These are phyloP conservation scores for Oscheius sp. DNA, from an alignment of 2,888 invertebrate species.

Conservation along the genomic window DNA sequence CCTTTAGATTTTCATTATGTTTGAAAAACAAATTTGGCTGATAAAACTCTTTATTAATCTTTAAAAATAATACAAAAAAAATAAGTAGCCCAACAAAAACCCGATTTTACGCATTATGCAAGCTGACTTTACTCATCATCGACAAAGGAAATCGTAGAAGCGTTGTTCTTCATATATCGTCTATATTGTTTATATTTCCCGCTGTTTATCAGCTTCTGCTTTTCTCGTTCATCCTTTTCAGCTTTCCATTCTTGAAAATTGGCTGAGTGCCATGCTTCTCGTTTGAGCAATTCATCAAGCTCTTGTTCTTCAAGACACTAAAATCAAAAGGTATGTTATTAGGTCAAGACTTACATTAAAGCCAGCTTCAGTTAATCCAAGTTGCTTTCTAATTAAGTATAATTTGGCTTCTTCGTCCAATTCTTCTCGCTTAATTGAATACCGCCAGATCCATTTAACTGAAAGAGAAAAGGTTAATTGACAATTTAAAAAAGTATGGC, in stretches of 20 bases:
- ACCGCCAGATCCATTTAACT: constrained; percentile 82
- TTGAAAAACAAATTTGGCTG: too few species aligned
- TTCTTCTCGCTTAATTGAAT: constrained; percentile 79
- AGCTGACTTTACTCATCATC: constrained; percentile 71
- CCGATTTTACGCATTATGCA: neutral
- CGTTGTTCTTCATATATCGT: constrained; percentile 88
- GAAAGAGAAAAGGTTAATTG: neutral
- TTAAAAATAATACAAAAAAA: neutral
- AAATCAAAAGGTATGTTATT: constrained; percentile 26
- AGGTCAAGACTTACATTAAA: constrained; percentile 73
- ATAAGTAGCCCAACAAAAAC: neutral
- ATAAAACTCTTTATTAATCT: neutral
- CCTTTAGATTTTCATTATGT: too few species aligned
- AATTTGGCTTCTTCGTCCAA: constrained; percentile 85
- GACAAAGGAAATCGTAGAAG: constrained; percentile 85
- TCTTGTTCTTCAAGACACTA: constrained; percentile 79
- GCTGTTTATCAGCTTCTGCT: constrained; percentile 85
- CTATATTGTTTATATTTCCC: constrained; percentile 85
- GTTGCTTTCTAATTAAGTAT: constrained; percentile 82
- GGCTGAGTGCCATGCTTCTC: constrained; percentile 84
- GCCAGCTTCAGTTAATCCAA: constrained; percentile 75
- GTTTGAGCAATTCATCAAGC: constrained; percentile 77
- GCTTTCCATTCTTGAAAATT: constrained; percentile 82
- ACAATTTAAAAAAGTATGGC: neutral
- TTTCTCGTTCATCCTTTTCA: constrained; percentile 84